Evolutionary conservation across 1,140 invertebrate genomes (phyloP).

Genomic region (Hypothenemus hampei): DNA sequence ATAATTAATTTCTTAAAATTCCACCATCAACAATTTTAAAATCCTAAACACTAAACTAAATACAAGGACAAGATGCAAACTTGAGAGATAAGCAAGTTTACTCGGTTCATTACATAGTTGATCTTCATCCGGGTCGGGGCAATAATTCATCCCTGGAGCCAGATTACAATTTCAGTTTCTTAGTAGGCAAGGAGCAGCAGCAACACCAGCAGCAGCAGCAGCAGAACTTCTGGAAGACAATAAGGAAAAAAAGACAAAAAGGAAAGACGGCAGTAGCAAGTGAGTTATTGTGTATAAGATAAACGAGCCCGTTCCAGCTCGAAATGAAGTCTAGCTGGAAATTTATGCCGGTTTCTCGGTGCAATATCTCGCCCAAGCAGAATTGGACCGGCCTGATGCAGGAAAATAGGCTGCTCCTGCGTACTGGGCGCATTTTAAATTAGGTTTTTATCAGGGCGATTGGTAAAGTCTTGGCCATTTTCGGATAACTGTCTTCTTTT

Average conservation of each 20-base stretch:
- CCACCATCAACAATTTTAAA: no score
- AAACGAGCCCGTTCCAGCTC: slow-evolving; percentile 46
- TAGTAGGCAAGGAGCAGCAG: slow-evolving; percentile 23
- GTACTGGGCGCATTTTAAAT: slow-evolving; percentile 42
- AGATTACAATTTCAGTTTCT: slow-evolving; percentile 45
- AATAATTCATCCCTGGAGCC: slow-evolving; percentile 42
- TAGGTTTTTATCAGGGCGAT: slow-evolving; percentile 43
- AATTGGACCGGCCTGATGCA: slow-evolving; percentile 40
- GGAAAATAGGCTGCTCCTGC: slow-evolving; percentile 41
- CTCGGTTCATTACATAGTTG: slow-evolving; percentile 15
- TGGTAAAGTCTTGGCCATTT: slow-evolving; percentile 22
- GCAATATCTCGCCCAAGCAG: slow-evolving; percentile 46
- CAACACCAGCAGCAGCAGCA: slow-evolving; percentile 27
- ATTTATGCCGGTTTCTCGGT: slow-evolving; percentile 39
- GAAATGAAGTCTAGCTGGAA: slow-evolving; percentile 48
- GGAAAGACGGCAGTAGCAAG: slow-evolving; percentile 40
- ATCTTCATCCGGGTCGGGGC: slow-evolving; percentile 22
- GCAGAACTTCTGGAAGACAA: slow-evolving; percentile 43
- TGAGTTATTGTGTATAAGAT: slow-evolving; percentile 48
- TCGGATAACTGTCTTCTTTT: no score
- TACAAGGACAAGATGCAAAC: no score
- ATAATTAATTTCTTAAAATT: no score
- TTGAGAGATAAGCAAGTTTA: slow-evolving; percentile 16
- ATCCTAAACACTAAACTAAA: no score
- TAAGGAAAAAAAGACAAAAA: slow-evolving; percentile 43